These are phyloP conservation scores for Ochotona princeps DNA, from an alignment of 2,113 vertebrate genomes.

Conservation along the genomic window DNA sequence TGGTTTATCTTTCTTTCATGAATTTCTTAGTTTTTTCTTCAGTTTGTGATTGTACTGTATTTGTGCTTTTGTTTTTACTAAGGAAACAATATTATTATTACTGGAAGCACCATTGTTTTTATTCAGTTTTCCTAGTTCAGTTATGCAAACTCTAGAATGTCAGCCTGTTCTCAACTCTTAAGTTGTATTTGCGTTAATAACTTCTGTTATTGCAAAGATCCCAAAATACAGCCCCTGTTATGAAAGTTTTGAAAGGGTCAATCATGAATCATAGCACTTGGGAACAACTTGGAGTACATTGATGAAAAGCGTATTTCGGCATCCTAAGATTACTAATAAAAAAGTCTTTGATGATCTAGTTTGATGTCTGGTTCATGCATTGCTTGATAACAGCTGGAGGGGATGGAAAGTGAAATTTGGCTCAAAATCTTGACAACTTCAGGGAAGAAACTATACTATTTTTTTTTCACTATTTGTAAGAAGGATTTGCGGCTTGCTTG, in stretches of 20 bases:
- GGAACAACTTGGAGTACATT: neutral
- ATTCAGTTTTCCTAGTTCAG: neutral
- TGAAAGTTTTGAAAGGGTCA: slow-evolving; percentile 12
- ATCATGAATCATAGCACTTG: neutral
- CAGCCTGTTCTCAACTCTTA: slow-evolving; percentile 30
- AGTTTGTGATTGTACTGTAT: neutral
- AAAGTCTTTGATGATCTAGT: neutral
- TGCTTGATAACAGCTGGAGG: neutral
- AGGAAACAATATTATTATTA: neutral
- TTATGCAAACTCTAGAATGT: neutral
- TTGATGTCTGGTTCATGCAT: neutral
- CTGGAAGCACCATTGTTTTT: neutral
- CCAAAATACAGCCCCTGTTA: neutral
- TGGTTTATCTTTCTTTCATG: slow-evolving; percentile 27
- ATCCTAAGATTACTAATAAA: neutral
- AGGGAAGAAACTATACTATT: slow-evolving; percentile 53
- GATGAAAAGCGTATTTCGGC: neutral
- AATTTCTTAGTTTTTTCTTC: neutral
- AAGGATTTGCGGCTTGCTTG: neutral
- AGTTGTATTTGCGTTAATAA: neutral
- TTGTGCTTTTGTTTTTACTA: neutral
- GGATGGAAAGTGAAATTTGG: neutral
- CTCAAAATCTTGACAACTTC: slow-evolving; percentile 10
- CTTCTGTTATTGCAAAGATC: neutral
- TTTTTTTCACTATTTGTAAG: slow-evolving; percentile 29